Conservation (phyloP, 2,797 vertebrate species). For the Parambassis ranga region DNA sequence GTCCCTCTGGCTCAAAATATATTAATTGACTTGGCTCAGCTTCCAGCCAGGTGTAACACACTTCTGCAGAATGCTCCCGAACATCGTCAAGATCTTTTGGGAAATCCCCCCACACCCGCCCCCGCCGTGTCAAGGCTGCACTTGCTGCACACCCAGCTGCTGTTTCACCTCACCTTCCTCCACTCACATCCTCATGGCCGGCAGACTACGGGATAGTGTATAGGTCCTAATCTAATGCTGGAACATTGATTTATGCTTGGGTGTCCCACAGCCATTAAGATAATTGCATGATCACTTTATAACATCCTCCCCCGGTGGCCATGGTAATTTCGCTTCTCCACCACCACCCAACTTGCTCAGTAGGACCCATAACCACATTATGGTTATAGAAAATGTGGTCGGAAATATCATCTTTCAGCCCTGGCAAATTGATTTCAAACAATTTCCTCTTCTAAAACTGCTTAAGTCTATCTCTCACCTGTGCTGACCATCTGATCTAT, state of each 20-base stretch:
- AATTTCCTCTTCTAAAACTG: conserved; percentile 70
- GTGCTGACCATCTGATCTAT: conserved; percentile 68
- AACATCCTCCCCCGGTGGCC: conserved; percentile 74
- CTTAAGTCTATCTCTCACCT: conserved; percentile 73
- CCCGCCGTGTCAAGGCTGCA: conserved; percentile 15
- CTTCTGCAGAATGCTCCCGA: conserved; percentile 32
- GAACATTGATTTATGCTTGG: conserved; percentile 80
- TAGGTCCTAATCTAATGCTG: conserved; percentile 76
- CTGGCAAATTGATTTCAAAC: conserved; percentile 76
- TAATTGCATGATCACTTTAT: conserved; percentile 84
- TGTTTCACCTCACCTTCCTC: conserved; percentile 36
- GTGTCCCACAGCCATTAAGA: conserved; percentile 81
- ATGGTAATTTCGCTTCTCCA: conserved; percentile 63
- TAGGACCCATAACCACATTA: conserved; percentile 75
- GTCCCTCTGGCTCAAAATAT: conserved; percentile 49
- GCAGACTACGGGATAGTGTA: conserved; percentile 44
- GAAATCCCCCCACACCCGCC: conserved; percentile 29
- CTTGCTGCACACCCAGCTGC: conserved; percentile 36
- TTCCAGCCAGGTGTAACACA: conserved; percentile 56
- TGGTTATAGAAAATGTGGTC: conserved; percentile 59
- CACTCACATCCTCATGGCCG: conserved; percentile 25
- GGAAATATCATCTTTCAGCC: conserved; percentile 75
- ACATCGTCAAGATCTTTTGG: conserved; percentile 34
- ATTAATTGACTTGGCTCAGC: conserved; percentile 66
- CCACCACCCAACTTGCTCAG: conserved; percentile 41